Conservation (phyloP, 2,797 vertebrate genomes). For the Chrysocyon brachyurus region DNA sequence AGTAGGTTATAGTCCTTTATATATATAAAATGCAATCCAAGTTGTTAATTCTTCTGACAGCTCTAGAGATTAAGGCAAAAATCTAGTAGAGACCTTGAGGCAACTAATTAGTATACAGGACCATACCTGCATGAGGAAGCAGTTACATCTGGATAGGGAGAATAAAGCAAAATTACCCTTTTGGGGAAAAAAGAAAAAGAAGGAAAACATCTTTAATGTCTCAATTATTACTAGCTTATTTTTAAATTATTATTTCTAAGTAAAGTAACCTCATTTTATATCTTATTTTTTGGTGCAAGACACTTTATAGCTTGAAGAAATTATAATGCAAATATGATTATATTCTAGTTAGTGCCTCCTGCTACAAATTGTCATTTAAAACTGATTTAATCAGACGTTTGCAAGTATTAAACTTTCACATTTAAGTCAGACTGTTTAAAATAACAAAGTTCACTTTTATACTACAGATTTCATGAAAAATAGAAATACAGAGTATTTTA, state of each 20-base stretch:
- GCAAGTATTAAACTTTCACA: background rate
- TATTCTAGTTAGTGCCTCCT: background rate
- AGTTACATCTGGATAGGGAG: background rate
- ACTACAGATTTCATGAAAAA: background rate
- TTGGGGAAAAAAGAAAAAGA: background rate
- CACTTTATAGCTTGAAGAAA: background rate
- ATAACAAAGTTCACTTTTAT: background rate
- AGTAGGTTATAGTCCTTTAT: slow-evolving; percentile 34
- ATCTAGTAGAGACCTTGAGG: slow-evolving; percentile 24
- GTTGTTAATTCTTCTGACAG: slow-evolving; percentile 54
- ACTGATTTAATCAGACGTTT: background rate
- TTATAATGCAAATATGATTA: background rate
- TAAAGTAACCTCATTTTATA: background rate
- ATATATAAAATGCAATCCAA: slow-evolving; percentile 15
- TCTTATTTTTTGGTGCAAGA: background rate
- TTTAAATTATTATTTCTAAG: background rate
- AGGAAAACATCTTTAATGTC: background rate
- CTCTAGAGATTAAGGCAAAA: slow-evolving; percentile 61
- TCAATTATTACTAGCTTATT: background rate
- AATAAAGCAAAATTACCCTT: background rate
- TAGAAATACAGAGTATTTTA: background rate
- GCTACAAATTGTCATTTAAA: background rate
- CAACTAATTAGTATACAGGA: slow-evolving; percentile 40
- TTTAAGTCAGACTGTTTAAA: background rate
- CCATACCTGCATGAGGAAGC: background rate